A percentile compares a stretch with the other conserved stretches of the same genome.
phyloP scores from a whole-genome alignment of 1,140 invertebrate species.

The Campoletis sonorensis region DNA sequence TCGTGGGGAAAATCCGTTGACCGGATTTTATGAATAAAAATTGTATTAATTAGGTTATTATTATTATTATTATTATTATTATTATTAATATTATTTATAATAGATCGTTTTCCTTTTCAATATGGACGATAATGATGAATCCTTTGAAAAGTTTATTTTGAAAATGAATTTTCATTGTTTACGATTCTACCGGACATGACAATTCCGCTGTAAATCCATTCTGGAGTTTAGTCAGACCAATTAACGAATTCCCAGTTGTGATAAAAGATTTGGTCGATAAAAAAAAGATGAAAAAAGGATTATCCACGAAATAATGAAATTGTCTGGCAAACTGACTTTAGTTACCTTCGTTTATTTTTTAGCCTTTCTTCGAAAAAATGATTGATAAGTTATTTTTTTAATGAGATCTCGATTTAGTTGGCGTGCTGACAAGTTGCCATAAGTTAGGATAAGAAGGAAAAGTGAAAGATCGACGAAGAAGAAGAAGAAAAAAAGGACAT shows the following conservation, averaged over 20 bases:
- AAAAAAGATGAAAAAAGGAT: neutral
- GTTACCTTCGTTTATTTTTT: conserved; percentile 37
- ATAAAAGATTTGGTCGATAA: no score
- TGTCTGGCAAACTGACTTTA: conserved; percentile 1
- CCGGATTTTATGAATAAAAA: conserved; percentile 16
- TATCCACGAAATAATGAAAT: neutral
- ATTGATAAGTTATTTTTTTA: conserved; percentile 67
- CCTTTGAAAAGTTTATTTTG: no score
- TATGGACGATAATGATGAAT: no score
- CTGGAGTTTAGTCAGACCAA: neutral
- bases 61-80: conserved; percentile 15
- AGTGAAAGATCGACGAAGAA: conserved; percentile 34
- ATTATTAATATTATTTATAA: no score
- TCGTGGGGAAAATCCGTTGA: conserved; percentile 34
- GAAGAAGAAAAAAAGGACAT: conserved; percentile 19
- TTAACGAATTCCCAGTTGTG: neutral
- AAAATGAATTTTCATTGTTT: no score
- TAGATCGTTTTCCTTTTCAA: no score
- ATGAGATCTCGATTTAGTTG: conserved; percentile 62
- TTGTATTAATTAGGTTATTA: conserved; percentile 27
- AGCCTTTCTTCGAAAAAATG: conserved; percentile 41
- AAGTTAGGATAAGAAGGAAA: conserved; percentile 35
- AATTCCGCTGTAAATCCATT: no score
- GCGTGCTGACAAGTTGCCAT: conserved; percentile 61
- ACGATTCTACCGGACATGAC: no score